Conservation (phyloP, 1,140 invertebrate species). For the Asobara japonica region DNA sequence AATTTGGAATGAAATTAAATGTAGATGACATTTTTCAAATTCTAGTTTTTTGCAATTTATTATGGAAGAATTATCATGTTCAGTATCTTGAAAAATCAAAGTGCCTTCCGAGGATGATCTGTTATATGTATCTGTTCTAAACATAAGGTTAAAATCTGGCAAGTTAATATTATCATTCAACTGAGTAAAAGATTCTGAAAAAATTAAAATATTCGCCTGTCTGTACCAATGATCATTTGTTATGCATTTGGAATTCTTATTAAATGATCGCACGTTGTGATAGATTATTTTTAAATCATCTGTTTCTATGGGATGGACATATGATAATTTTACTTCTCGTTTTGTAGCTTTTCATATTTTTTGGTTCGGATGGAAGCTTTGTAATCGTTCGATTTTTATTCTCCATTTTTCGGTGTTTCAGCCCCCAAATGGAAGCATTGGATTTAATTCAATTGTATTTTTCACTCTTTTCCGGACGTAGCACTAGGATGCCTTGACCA, state of each 20-base stretch:
- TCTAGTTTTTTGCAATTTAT: neutral
- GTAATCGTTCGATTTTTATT: too few relatives aligned
- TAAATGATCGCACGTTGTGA: neutral
- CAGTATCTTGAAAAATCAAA: neutral
- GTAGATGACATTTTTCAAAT: neutral
- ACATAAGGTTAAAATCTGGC: neutral
- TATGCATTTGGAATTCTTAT: neutral
- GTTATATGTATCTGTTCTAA: neutral
- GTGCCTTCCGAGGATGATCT: neutral
- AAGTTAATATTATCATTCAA: neutral
- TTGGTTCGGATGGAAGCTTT: too few relatives aligned
- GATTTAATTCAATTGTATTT: too few relatives aligned
- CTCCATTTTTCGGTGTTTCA: too few relatives aligned
- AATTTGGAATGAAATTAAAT: neutral
- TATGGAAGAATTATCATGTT: neutral
- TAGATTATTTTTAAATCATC: neutral
- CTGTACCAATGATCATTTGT: neutral
- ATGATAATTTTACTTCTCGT: neutral
- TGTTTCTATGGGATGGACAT: neutral
- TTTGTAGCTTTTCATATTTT: too few relatives aligned
- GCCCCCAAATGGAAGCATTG: too few relatives aligned
- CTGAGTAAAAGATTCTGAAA: neutral
- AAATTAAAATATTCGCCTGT: neutral
- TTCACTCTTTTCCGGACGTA: too few relatives aligned
- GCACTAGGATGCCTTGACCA: too few relatives aligned